phyloP scores from a whole-genome alignment of 2,888 invertebrate genomes.

The Tinea semifulvella region DNA sequence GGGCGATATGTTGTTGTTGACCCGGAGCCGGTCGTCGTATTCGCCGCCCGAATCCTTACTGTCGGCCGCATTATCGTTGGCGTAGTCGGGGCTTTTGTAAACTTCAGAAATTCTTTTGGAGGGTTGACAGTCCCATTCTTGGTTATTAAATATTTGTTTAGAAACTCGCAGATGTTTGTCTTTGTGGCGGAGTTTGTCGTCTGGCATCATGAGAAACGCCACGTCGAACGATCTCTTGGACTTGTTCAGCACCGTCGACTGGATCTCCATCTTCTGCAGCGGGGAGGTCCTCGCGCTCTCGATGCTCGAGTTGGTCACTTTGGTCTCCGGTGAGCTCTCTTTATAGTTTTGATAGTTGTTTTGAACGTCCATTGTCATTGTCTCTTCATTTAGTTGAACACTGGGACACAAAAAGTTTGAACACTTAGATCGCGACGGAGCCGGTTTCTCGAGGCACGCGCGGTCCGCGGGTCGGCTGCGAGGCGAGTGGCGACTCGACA shows the following conservation, averaged over 20 bases:
- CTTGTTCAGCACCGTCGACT: constrained; percentile 49
- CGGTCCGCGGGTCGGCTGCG: constrained; percentile 46
- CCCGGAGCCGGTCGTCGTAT: constrained; percentile 43
- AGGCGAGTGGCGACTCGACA: constrained; percentile 55
- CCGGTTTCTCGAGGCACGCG: constrained; percentile 39
- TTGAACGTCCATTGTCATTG: constrained; percentile 78
- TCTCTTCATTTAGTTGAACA: constrained; percentile 49
- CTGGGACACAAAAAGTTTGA: constrained; percentile 52
- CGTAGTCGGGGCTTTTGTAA: constrained; percentile 52
- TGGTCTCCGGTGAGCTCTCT: constrained; percentile 55
- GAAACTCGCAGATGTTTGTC: constrained; percentile 64
- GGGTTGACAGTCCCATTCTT: constrained; percentile 49
- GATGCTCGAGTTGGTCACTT: constrained; percentile 49
- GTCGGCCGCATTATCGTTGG: constrained; percentile 44
- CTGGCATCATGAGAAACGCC: constrained; percentile 88
- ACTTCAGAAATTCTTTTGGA: constrained; percentile 50
- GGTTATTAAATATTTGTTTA: constrained; percentile 56
- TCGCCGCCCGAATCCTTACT: constrained; percentile 40
- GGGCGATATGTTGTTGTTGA: constrained; percentile 57
- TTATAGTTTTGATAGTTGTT: constrained; percentile 60
- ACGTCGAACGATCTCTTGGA: constrained; percentile 88
- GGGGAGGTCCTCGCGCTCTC: constrained; percentile 61
- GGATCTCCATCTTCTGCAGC: constrained; percentile 44
- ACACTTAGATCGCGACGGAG: constrained; percentile 50
- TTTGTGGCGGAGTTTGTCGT: constrained; percentile 80